Evolutionary conservation across 2,797 vertebrate species (phyloP), one percentile per base, ranked within the genome.

Genomic region (Petrocephalus schoutedeni): DNA sequence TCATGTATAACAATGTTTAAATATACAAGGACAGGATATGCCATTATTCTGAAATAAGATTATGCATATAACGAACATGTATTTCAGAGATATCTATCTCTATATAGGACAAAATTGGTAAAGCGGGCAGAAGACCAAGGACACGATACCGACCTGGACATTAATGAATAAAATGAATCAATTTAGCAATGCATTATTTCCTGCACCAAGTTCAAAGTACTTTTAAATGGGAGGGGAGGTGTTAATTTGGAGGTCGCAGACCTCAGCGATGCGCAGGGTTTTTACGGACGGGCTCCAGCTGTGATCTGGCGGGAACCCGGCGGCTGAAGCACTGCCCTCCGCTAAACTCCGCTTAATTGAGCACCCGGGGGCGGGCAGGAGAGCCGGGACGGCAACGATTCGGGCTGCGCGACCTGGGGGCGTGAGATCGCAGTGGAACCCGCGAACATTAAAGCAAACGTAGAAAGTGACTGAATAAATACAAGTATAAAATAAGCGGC

Each of bases 151-250:
- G 45, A 84, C 45, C 82, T 56, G n/a, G 82, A 23, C 54, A 84
- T 84, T 84, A 84, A 84, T 84, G 21, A 53, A 53, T 84, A 23
- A 84, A 84, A 84, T 84, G 54, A 51, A 84, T 84, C 82, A 84
- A 28, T 84, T 84, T 53, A 84, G 51, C 14, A 28, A 84, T 23
- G 10, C 82, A 32, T 54, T 28, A 84, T 54, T 53, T 84, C 51
- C 51, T 28, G 82, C 10, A 12, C 19, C 0, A 54, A 84, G 82
- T 84, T 84, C 51, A 84, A 84, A 53, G 10, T 84, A 51, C 51
- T 84, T 84, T 84, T 84, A 84, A 84, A 84, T 56, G 1, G 51
- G 10, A 80, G 51, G 82, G 82, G 21, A 28, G 23, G 28, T 56
- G 82, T 53, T 56, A 54, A 84, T 16, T 84, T 21, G 49, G 12